Evolutionary conservation across 2,113 vertebrate genomes (phyloP), one percentile per base, ranked within the genome.

Genomic region (Bufo gargarizans): DNA sequence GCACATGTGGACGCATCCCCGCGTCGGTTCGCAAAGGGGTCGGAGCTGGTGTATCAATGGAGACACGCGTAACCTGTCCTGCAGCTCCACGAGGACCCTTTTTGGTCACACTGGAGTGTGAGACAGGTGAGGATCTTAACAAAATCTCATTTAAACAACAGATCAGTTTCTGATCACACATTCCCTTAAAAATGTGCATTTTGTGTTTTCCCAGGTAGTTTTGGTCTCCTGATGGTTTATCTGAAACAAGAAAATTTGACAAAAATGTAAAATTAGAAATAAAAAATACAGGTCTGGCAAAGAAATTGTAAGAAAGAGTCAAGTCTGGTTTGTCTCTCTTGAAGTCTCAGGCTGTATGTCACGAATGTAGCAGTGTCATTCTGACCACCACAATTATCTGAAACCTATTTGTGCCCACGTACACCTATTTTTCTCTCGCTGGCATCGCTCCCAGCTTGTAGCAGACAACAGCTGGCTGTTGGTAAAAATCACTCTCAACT

Each of bases 381-480:
- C 61, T 89, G 82, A 72, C 87, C 49, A 84, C 77, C 82, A 84
- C 81, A 89, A 89, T 89, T 89, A 84, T 76, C 72, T 20, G 55
- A 50, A 69, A 78, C 81, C 58, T 89, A 84, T 89, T 78, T 89
- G 82, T 84, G 71, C 81, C 87, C 49, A 53, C 43, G 56, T 89
- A 69, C 50, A 89, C 87, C 87, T 89, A 89, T 89, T 78, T 89
- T 78, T 69, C 81, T 84, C 82, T 50, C 13, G 16, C 81, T 89
- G 87, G 87, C 87, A 43, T 56, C 43, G 22, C 63, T 56, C 87
- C 87, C 87, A 84, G 87, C 78, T 33, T 78, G 50, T 43, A 84
- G 82, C 81, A 89, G 82, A 89, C 87, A 89, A 89, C 87, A 89
- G 87, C 87, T 89, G 87, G 47, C 87, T 89, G 81, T 78, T 89